Conservation (phyloP, 2,888 invertebrate genomes). For the Hymenopus coronatus region DNA sequence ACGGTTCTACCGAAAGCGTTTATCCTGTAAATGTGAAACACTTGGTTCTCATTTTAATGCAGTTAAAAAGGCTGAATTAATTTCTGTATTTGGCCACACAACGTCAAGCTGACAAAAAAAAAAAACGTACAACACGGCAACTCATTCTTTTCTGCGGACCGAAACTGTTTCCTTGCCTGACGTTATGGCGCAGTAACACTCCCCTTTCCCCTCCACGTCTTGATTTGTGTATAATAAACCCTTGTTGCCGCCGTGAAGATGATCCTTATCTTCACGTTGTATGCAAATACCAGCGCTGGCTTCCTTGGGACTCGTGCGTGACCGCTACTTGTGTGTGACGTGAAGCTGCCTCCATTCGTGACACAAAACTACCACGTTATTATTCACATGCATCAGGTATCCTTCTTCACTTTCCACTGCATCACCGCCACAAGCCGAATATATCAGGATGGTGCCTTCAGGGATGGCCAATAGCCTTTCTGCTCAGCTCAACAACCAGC, state of each 20-base stretch:
- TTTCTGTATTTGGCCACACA: neutral
- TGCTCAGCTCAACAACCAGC: neutral
- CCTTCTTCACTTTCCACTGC: neutral
- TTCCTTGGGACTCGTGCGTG: neutral
- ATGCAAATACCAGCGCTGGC: slow-evolving; percentile 12
- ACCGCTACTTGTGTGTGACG: slow-evolving; percentile 4
- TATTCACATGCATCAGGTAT: slow-evolving; percentile 21
- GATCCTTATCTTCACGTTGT: slow-evolving; percentile 4
- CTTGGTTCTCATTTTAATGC: neutral
- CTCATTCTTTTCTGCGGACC: neutral
- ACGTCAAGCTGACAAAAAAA: neutral
- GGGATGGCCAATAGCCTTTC: neutral
- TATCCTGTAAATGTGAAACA: neutral
- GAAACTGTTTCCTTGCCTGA: neutral
- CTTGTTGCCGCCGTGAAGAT: neutral
- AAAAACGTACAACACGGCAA: neutral
- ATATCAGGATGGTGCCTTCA: neutral
- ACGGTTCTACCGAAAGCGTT: neutral
- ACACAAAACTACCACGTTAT: slow-evolving; percentile 12
- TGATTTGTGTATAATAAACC: slow-evolving; percentile 15
- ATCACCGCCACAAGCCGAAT: neutral
- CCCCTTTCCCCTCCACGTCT: neutral
- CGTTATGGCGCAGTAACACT: neutral
- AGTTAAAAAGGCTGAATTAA: neutral
- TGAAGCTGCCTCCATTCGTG: slow-evolving; percentile 10